Conservation (phyloP, 2,888 invertebrate genomes). For the Acanthococcus lagerstroemiae region DNA sequence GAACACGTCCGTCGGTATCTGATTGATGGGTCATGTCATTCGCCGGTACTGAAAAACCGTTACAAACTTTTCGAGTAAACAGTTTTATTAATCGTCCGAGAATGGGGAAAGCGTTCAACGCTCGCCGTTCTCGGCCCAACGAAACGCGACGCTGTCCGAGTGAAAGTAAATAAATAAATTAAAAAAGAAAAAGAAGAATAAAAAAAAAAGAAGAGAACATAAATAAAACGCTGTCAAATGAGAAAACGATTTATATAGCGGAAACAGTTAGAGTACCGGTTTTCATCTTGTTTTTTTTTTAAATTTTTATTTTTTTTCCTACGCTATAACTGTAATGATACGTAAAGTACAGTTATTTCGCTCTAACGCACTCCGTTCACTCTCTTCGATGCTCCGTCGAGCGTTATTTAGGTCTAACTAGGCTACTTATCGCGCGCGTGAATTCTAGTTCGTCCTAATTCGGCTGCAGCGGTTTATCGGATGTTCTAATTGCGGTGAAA, state of each 20-base stretch:
- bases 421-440: background rate
- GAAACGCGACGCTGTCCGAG: conserved; percentile 15
- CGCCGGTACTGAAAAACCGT: no score
- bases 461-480: background rate
- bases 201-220: background rate
- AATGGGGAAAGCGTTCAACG: background rate
- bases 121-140: no score
- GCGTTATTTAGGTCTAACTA: background rate
- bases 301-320: background rate
- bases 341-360: background rate
- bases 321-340: background rate
- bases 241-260: conserved; percentile 17
- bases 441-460: background rate
- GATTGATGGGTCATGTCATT: no score
- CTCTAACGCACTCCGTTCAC: background rate
- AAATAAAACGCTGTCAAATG: conserved; percentile 18
- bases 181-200: background rate
- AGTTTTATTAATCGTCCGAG: background rate
- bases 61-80: background rate
- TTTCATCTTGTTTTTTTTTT: conserved; percentile 5
- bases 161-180: conserved; percentile 10
- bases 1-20: no score
- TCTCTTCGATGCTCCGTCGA: background rate
- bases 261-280: background rate
- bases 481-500: background rate